phyloP scores from a whole-genome alignment of 2,888 invertebrate genomes.

The Heliconius hortense region DNA sequence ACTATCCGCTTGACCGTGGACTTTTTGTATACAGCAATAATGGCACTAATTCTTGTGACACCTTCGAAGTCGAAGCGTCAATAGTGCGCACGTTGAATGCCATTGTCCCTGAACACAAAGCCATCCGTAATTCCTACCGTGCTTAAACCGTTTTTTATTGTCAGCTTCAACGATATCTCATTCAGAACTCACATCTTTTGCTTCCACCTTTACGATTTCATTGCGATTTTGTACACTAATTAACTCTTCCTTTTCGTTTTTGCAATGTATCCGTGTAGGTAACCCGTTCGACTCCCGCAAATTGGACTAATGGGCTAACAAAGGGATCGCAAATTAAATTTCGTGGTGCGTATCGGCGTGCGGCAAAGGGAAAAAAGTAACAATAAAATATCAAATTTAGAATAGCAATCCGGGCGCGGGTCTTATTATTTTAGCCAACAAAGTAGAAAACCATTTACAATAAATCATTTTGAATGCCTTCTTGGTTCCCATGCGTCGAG shows the following conservation, averaged over 20 bases:
- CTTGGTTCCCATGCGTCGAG: conserved; percentile 78
- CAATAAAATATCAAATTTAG: conserved; percentile 78
- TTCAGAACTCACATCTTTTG: conserved; percentile 59
- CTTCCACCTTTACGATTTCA: conserved; percentile 52
- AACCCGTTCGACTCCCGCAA: conserved; percentile 52
- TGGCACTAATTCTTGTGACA: conserved; percentile 80
- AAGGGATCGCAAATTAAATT: conserved; percentile 70
- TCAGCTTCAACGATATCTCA: conserved; percentile 71
- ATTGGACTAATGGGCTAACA: conserved; percentile 55
- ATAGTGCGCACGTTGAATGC: conserved; percentile 58
- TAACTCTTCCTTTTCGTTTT: conserved; percentile 49
- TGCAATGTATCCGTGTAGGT: conserved; percentile 54
- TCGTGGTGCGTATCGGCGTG: conserved; percentile 58
- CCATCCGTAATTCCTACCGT: conserved; percentile 76
- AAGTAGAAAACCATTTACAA: conserved; percentile 83
- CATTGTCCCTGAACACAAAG: conserved; percentile 72
- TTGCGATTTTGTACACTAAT: conserved; percentile 50
- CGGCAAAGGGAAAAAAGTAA: conserved; percentile 65
- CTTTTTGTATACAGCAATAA: conserved; percentile 74
- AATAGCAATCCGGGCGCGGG: conserved; percentile 69
- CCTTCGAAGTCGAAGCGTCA: conserved; percentile 75
- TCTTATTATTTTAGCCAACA: conserved; percentile 82
- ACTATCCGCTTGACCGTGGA: conserved; percentile 74
- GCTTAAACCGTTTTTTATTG: conserved; percentile 72
- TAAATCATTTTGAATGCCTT: conserved; percentile 82